A percentile compares a stretch with the other conserved stretches of the same genome.
These are phyloP conservation scores for Diabrotica virgifera DNA, from an alignment of 1,140 invertebrate genomes.

Conservation along the genomic window DNA sequence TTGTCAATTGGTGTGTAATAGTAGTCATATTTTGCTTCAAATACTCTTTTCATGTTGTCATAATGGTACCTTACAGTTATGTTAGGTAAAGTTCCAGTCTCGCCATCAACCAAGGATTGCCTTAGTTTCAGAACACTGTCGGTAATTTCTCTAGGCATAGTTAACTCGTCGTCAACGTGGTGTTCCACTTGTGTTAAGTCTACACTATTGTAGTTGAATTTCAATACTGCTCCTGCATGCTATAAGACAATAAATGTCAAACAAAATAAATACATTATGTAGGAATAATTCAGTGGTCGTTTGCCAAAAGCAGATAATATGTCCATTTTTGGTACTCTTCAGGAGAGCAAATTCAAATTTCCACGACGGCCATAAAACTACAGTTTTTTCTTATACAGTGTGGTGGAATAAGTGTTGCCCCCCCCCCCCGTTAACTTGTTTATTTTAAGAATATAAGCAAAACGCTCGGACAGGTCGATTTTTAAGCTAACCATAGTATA, in stretches of 20 bases:
- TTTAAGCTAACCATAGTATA: no score
- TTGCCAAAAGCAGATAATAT: no score
- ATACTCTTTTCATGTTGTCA: slow-evolving; percentile 78
- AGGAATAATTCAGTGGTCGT: no score
- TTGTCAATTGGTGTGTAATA: slow-evolving; percentile 75
- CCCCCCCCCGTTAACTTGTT: no score
- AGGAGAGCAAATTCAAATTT: no score
- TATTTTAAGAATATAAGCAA: no score
- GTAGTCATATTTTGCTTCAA: slow-evolving; percentile 77
- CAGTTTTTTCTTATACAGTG: no score
- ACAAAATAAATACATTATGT: no score
- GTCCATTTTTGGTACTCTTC: no score
- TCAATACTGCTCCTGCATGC: slow-evolving; percentile 68
- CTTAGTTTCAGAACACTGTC: slow-evolving; percentile 58
- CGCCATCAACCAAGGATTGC: slow-evolving; percentile 69
- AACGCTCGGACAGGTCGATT: no score
- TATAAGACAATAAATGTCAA: slow-evolving; percentile 19
- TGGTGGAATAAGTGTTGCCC: no score
- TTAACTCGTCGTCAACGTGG: slow-evolving; percentile 56
- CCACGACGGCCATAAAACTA: no score
- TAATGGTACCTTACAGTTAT: slow-evolving; percentile 76
- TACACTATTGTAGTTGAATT: slow-evolving; percentile 93
- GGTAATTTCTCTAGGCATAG: slow-evolving; percentile 50
- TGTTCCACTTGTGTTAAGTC: slow-evolving; percentile 95
- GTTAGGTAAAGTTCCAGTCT: slow-evolving; percentile 60